These are phyloP conservation scores for Chloebia gouldiae DNA, from an alignment of 2,113 vertebrate genomes.

Conservation along the genomic window DNA sequence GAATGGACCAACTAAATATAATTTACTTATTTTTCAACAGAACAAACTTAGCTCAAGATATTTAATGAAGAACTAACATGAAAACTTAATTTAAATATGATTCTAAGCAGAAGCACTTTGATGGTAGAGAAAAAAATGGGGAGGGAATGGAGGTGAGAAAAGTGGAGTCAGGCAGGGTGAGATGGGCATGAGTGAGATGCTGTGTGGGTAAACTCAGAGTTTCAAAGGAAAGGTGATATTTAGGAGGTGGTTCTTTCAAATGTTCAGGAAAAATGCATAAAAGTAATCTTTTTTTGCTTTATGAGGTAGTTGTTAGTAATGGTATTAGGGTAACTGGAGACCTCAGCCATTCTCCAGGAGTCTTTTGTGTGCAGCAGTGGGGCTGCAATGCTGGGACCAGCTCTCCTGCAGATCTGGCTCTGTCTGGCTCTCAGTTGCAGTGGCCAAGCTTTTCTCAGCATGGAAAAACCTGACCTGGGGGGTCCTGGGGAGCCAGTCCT, in stretches of 20 bases:
- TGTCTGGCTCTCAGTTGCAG: neutral
- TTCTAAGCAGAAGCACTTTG: neutral
- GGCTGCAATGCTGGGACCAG: rapidly evolving
- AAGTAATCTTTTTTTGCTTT: neutral
- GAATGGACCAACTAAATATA: neutral
- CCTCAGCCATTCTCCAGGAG: neutral
- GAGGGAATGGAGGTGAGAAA: neutral
- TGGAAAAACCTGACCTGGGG: rapidly evolving
- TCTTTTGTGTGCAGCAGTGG: neutral
- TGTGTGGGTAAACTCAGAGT: neutral
- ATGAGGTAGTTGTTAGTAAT: neutral
- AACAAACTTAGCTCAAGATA: neutral
- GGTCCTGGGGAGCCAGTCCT: neutral
- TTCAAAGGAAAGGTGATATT: neutral
- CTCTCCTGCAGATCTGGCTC: neutral
- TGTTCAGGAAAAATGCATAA: neutral
- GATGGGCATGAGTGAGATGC: neutral
- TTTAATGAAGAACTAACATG: neutral
- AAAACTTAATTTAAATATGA: neutral
- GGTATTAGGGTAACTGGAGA: neutral
- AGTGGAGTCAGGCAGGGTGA: neutral
- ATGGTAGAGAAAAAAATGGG: neutral
- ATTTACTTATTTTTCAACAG: neutral
- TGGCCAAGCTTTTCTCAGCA: neutral
- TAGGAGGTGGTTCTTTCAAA: neutral